These are phyloP conservation scores for Macropis europaea DNA, from an alignment of 2,888 invertebrate genomes.

Conservation along the genomic window DNA sequence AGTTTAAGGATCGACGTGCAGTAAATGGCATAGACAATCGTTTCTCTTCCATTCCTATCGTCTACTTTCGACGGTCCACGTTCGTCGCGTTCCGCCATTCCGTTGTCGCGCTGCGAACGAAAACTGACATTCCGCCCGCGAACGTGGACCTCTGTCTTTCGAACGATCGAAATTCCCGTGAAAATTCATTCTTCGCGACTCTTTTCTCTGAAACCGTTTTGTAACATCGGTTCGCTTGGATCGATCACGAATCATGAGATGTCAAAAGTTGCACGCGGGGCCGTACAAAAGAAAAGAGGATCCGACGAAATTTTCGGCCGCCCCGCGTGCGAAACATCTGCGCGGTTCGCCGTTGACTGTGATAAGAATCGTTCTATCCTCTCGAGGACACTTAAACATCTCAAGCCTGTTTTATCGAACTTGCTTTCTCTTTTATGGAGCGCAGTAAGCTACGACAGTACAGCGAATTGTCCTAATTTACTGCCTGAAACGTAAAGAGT, in stretches of 20 bases:
- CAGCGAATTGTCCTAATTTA: slow-evolving; percentile 50
- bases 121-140: not conserved
- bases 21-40: slow-evolving; percentile 43
- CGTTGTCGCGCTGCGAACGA: not conserved
- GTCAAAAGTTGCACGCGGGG: slow-evolving; percentile 22
- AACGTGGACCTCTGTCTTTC: not conserved
- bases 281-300: not conserved
- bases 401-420: slow-evolving; percentile 12
- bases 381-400: slow-evolving; percentile 57
- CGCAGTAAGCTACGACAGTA: slow-evolving; percentile 45
- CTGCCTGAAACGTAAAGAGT: slow-evolving; percentile 18
- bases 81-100: not conserved
- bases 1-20: slow-evolving; percentile 50
- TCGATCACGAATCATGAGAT: slow-evolving; percentile 15
- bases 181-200: not conserved
- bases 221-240: not conserved
- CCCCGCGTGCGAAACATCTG: slow-evolving; percentile 22
- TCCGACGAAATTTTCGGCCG: slow-evolving; percentile 22
- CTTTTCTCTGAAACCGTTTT: not conserved
- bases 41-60: slow-evolving; percentile 5
- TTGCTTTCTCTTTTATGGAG: not conserved
- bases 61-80: not conserved
- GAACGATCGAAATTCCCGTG: not conserved
- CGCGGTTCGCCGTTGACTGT: slow-evolving; percentile 73
- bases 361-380: slow-evolving; percentile 73